Evolutionary conservation across 2,113 vertebrate species (phyloP), one percentile per base, ranked within the genome.

Genomic region (Nansenia antarctica): DNA sequence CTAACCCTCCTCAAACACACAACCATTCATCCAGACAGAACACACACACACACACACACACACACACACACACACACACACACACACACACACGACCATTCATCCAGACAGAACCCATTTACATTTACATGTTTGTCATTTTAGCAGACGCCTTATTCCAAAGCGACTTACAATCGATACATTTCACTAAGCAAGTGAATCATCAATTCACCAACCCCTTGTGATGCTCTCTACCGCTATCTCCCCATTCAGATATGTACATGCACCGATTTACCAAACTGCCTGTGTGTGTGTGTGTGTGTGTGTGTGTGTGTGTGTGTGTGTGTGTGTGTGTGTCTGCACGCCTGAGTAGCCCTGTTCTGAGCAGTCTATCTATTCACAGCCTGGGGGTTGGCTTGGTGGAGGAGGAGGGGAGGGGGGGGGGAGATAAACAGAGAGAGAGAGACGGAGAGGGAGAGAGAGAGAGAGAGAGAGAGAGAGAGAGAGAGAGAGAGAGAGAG

Each of bases 311-410:
- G n/a, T n/a, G n/a, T n/a, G n/a, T n/a, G n/a, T n/a, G n/a, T n/a
- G 62, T 62, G 73, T 31, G 35, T 37, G 47, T 14, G 59, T 58
- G 47, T 27, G 58, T 5, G 74, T 34, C 24, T 53, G 65, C 55
- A 32, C 18, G 24, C n/a, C 34, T 27, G 31, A 5, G 29, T 1
- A 9, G 62, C n/a, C n/a, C n/a, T n/a, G n/a, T 42, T 77, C 29
- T 47, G 11, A 42, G 45, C 53, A 71, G 77, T 80, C 79, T 62
- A 77, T 87, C 78, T 81, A 35, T 78, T 80, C 70, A 73, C 11
- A 67, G 86, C 80, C 81, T 79, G 72, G 76, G 74, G 76, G 77
- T 69, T 45, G 69, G 61, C 34, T 55, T 62, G 61, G 63, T 64
- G 72, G 67, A 3, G 58, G 53, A 65, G 22, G 68, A 37, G 29